Evolutionary conservation across 2,113 vertebrate species (phyloP).

Genomic region (Chaetura pelagica): DNA sequence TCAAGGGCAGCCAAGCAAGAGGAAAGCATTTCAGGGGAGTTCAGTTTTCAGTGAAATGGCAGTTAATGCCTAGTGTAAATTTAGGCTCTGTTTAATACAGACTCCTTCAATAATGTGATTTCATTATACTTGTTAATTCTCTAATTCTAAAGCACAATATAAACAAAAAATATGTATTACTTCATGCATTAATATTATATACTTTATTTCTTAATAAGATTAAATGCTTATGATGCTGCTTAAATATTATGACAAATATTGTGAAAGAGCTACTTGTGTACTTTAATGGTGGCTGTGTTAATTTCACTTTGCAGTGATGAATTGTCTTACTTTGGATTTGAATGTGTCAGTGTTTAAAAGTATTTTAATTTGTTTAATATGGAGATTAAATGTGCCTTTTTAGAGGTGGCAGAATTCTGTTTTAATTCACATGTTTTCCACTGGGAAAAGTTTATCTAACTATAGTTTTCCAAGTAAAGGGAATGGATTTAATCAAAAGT

Average conservation of each 20-base stretch:
- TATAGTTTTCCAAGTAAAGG: neutral
- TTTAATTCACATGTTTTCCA: neutral
- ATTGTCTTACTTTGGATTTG: neutral
- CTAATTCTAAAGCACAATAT: neutral
- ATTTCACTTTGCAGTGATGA: neutral
- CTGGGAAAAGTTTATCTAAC: neutral
- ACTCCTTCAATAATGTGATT: neutral
- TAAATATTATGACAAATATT: neutral
- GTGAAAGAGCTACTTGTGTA: neutral
- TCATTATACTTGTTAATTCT: neutral
- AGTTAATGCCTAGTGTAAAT: neutral
- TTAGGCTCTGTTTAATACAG: neutral
- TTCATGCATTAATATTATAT: neutral
- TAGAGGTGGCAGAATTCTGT: neutral
- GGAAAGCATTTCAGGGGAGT: neutral
- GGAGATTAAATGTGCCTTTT: neutral
- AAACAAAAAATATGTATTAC: neutral
- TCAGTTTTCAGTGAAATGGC: slow-evolving; percentile 3
- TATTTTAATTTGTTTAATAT: neutral
- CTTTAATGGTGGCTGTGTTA: neutral
- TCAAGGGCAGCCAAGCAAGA: neutral
- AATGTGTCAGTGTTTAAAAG: neutral
- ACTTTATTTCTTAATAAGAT: neutral
- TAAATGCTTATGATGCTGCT: neutral
- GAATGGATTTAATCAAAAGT: neutral